phyloP scores from a whole-genome alignment of 2,797 vertebrate species.

The Naso thynnoides region DNA sequence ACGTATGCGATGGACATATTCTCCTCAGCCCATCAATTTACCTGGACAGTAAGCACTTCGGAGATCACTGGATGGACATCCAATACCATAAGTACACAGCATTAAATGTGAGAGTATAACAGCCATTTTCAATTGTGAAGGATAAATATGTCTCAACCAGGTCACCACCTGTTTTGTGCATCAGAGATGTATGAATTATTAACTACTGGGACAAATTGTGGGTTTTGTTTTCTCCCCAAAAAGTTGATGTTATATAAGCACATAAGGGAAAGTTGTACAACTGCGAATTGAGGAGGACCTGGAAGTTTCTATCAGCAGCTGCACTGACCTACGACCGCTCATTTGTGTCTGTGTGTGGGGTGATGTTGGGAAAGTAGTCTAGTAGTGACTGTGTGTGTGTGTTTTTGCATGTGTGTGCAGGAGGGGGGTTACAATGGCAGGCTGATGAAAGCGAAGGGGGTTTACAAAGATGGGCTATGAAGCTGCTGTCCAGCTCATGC shows the following conservation, averaged over 20 bases:
- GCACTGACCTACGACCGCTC: conserved; percentile 64
- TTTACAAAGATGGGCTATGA: conserved; percentile 71
- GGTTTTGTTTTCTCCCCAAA: conserved; percentile 67
- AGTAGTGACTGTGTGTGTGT: conserved; percentile 28
- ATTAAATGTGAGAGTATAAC: conserved; percentile 56
- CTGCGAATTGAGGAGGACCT: conserved; percentile 57
- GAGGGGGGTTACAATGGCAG: conserved; percentile 57
- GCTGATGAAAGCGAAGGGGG: conserved; percentile 74
- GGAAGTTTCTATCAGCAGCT: conserved; percentile 80
- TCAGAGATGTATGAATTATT: conserved; percentile 75
- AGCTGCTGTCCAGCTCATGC: conserved; percentile 80
- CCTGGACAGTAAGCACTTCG: conserved; percentile 71
- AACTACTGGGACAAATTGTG: conserved; percentile 68
- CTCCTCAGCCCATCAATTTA: conserved; percentile 76
- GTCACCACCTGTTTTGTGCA: conserved; percentile 77
- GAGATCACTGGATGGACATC: conserved; percentile 70
- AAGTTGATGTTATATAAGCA: conserved; percentile 72
- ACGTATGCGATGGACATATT: conserved; percentile 70
- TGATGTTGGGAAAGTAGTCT: conserved; percentile 53
- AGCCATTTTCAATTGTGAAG: conserved; percentile 53
- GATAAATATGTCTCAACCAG: conserved; percentile 60
- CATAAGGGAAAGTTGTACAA: conserved; percentile 68
- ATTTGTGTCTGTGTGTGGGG: conserved; percentile 50
- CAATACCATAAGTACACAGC: conserved; percentile 68
- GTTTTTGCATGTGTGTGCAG: conserved; percentile 10